Evolutionary conservation across 2,888 invertebrate species (phyloP), one percentile per base, ranked within the genome.

Genomic region (Hetaerina titia): DNA sequence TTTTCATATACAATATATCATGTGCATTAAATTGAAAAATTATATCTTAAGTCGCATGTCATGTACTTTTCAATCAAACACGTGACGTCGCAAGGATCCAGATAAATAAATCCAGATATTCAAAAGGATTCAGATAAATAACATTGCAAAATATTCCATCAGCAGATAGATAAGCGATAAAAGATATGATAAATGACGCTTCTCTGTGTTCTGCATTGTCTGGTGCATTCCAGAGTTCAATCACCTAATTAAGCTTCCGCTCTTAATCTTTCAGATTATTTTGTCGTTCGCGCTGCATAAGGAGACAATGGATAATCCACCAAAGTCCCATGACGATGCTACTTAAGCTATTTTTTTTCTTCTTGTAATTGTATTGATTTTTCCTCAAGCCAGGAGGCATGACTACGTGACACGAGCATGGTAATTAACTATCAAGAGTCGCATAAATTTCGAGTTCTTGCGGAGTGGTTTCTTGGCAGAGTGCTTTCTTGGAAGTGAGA

Each of bases 401-500:
- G 81, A 81, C 69, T n/a, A n/a, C 25, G 81, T 9, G 81, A 15
- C 25, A 81, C 31, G 31, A 81, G 15, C 81, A 11, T 31, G 31
- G 81, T 81, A 31, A 81, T 81, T 81, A 81, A 31, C 25, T 31
- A 31, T 25, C 69, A 69, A 69, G 69, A 69, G 8, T 69, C 69
- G 69, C 81, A 81, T 81, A 81, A 81, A 81, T 81, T 31, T 2
- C 25, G 11, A 31, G 81, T 81, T 81, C 81, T 81, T 81, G 81
- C 25, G 81, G 31, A 81, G 81, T 81, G 81, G 81, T 81, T 81
- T 31, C 25, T 81, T 81, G 81, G 81, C 81, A 31, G 22, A 81
- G 81, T 81, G 81, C 81, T 81, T 81, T 81, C 81, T 81, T 81
- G 81, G 81, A 81, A 81, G 81, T 81, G 81, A 81, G 81, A 81